phyloP scores from a whole-genome alignment of 1,140 invertebrate genomes.

The Odontomachus brunneus region DNA sequence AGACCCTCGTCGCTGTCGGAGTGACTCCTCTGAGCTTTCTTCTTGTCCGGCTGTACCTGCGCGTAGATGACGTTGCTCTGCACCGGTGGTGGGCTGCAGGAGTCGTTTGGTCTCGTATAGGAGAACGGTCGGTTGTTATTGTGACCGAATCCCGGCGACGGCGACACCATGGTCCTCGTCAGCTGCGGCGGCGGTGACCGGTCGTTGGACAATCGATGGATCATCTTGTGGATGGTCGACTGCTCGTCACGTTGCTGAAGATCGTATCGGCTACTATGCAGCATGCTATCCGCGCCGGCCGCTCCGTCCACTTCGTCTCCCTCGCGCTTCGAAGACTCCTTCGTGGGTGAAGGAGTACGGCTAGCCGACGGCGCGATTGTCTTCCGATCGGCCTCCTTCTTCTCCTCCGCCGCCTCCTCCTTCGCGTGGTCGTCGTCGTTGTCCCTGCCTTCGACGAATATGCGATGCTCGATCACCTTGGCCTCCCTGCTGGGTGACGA shows the following conservation, averaged over 20 bases:
- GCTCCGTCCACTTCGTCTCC: conserved; percentile 75
- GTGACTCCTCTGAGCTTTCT: conserved; percentile 85
- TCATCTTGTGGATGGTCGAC: conserved; percentile 83
- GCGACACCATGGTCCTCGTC: conserved; percentile 86
- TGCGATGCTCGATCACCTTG: conserved; percentile 58
- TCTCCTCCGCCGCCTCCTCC: conserved; percentile 21
- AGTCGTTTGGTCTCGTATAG: conserved; percentile 88
- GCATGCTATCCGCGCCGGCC: conserved; percentile 75
- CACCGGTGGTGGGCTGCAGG: conserved; percentile 63
- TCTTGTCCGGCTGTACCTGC: conserved; percentile 89
- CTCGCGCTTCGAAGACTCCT: conserved; percentile 44
- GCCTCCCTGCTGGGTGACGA: conserved; percentile 56
- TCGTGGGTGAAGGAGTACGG: conserved; percentile 51
- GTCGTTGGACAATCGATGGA: conserved; percentile 81
- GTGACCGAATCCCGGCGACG: conserved; percentile 87
- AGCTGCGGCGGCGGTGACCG: conserved; percentile 88
- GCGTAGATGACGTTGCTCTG: conserved; percentile 89
- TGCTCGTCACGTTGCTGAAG: conserved; percentile 74
- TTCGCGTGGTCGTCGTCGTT: conserved; percentile 19
- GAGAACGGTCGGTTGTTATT: conserved; percentile 92
- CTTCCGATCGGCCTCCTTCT: conserved; percentile 22
- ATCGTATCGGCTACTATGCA: conserved; percentile 81
- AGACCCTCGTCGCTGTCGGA: conserved; percentile 92
- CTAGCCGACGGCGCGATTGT: not conserved
- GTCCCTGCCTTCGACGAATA: conserved; percentile 56